phyloP scores from a whole-genome alignment of 2,113 vertebrate genomes.

The Periophthalmus modestus region DNA sequence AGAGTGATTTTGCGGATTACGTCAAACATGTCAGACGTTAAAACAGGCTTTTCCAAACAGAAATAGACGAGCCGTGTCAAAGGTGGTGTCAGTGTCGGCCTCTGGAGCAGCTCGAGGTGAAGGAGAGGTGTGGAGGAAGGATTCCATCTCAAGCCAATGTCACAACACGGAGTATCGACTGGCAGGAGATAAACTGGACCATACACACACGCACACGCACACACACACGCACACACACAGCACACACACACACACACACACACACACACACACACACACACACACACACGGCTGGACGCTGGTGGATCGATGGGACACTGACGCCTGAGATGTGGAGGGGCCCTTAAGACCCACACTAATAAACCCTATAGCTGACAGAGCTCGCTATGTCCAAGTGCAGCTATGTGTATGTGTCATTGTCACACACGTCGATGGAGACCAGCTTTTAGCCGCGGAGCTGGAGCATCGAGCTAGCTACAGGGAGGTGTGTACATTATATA shows the following conservation, averaged over 20 bases:
- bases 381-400: slow-evolving; percentile 31
- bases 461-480: not conserved
- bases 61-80: not conserved
- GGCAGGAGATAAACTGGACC: slow-evolving; percentile 62
- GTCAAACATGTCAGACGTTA: not conserved
- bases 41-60: not conserved
- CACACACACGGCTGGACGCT: slow-evolving; percentile 27
- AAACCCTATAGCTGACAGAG: slow-evolving; percentile 63
- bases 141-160: slow-evolving; percentile 83
- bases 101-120: slow-evolving; percentile 40
- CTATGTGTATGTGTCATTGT: slow-evolving; percentile 11
- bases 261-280: slow-evolving; percentile 12
- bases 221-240: slow-evolving; percentile 12
- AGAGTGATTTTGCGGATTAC: too few species aligned
- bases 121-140: slow-evolving; percentile 65
- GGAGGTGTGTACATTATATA: slow-evolving; percentile 11
- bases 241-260: slow-evolving; percentile 16
- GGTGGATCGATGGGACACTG: slow-evolving; percentile 69
- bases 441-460: slow-evolving; percentile 19
- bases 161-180: slow-evolving; percentile 75
- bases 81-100: slow-evolving; percentile 55
- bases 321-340: slow-evolving; percentile 67
- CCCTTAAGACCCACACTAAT: slow-evolving; percentile 69
- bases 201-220: slow-evolving; percentile 19
- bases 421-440: slow-evolving; percentile 19